phyloP scores from a whole-genome alignment of 2,797 vertebrate species.

The Tachyglossus aculeatus region DNA sequence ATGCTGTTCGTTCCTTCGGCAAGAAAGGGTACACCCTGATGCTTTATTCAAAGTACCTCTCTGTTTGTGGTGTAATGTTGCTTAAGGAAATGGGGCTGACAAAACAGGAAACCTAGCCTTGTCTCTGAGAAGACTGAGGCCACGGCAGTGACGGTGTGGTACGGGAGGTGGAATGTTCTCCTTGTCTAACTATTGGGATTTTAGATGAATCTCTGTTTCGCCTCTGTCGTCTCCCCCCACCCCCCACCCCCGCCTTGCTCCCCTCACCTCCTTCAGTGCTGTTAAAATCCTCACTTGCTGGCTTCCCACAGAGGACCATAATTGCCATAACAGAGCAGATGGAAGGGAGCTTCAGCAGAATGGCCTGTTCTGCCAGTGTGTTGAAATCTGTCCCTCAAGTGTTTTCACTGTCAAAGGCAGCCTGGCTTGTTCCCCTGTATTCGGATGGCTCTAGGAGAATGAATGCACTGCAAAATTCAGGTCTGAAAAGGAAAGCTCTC shows the following conservation, averaged over 20 bases:
- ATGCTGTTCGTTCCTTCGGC: not conserved
- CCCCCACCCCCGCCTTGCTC: no score
- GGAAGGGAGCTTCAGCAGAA: not conserved
- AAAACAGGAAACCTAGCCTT: slow-evolving; percentile 58
- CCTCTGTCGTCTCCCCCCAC: not conserved
- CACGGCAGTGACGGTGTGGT: slow-evolving; percentile 9
- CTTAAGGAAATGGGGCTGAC: slow-evolving; percentile 53
- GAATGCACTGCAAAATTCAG: not conserved
- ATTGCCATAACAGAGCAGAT: not conserved
- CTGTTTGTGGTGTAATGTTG: slow-evolving; percentile 62
- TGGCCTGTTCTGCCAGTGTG: not conserved
- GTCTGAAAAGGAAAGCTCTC: not conserved
- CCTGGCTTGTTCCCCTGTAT: not conserved
- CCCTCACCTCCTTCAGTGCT: not conserved
- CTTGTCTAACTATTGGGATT: no score
- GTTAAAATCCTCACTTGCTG: not conserved
- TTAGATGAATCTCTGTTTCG: no score
- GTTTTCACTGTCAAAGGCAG: not conserved
- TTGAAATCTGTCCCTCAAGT: not conserved
- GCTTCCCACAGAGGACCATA: not conserved
- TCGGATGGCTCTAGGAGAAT: no score
- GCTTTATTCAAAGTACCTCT: slow-evolving; percentile 24
- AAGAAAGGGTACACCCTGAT: slow-evolving; percentile 38
- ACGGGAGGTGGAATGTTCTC: not conserved
- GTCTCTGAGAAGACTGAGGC: not conserved